Conservation (phyloP, 2,113 vertebrate genomes). For the Dasyornis broadbenti region DNA sequence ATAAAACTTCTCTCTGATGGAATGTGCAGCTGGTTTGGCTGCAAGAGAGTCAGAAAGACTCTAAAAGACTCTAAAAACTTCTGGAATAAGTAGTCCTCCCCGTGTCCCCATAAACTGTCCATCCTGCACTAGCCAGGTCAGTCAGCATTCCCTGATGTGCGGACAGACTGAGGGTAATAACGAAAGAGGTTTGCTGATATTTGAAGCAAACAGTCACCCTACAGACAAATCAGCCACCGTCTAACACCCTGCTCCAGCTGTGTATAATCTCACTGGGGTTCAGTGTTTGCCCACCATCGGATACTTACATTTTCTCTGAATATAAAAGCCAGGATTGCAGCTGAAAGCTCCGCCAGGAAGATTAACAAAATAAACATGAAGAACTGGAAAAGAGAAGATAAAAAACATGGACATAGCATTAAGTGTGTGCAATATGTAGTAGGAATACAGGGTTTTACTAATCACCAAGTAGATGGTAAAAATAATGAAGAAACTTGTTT, state of each 20-base stretch:
- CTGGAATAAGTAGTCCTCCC: not conserved
- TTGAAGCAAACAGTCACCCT: not conserved
- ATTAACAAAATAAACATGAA: constrained; percentile 94
- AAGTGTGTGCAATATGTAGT: not conserved
- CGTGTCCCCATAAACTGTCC: not conserved
- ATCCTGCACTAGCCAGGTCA: not conserved
- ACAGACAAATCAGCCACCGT: not conserved
- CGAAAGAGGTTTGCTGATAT: not conserved
- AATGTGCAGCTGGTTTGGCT: not conserved
- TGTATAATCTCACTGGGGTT: not conserved
- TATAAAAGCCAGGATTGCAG: constrained; percentile 91
- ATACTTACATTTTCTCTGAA: constrained; percentile 90
- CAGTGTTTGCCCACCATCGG: not conserved
- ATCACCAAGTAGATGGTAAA: not conserved
- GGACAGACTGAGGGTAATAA: not conserved
- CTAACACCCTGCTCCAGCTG: not conserved
- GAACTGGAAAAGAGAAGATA: constrained; percentile 76
- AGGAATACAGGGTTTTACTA: not conserved
- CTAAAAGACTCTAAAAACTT: not conserved
- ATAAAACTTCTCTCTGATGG: not conserved
- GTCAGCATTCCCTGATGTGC: not conserved
- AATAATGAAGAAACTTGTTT: not conserved
- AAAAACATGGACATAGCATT: not conserved
- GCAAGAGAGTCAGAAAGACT: not conserved
- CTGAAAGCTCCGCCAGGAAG: constrained; percentile 90